These are phyloP conservation scores for Noctua janthe DNA, from an alignment of 2,888 invertebrate genomes.

Conservation along the genomic window DNA sequence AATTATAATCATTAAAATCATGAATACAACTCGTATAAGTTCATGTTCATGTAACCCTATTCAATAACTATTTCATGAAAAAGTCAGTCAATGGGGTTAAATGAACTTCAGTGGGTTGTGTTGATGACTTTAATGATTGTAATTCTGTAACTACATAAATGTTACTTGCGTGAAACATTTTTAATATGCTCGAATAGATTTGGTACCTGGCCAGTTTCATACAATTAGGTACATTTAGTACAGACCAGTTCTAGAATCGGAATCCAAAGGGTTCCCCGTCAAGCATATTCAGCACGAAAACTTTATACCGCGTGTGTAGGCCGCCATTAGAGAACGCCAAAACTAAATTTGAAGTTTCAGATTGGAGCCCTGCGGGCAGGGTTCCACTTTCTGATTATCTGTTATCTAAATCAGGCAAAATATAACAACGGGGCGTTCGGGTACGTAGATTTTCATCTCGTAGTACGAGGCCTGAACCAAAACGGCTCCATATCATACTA, in stretches of 20 bases:
- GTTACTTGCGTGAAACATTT: no score
- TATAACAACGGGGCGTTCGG: not conserved
- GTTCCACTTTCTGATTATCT: not conserved
- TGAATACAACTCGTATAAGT: no score
- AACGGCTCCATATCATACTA: not conserved
- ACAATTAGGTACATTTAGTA: not conserved
- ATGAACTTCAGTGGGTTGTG: no score
- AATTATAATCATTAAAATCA: no score
- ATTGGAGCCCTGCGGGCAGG: not conserved
- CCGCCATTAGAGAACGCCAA: not conserved
- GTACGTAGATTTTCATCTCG: not conserved
- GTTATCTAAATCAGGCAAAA: not conserved
- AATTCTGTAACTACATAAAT: no score
- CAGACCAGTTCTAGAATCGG: no score
- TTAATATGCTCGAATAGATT: not conserved
- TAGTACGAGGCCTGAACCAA: not conserved
- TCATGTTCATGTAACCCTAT: no score
- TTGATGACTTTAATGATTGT: no score
- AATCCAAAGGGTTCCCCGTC: not conserved
- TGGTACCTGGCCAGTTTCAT: not conserved
- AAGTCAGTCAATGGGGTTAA: no score
- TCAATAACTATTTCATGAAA: no score
- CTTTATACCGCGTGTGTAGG: not conserved
- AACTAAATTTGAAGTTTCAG: not conserved
- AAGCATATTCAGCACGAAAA: not conserved